Conservation (phyloP, 2,113 vertebrate genomes). For the Cavia aperea region DNA sequence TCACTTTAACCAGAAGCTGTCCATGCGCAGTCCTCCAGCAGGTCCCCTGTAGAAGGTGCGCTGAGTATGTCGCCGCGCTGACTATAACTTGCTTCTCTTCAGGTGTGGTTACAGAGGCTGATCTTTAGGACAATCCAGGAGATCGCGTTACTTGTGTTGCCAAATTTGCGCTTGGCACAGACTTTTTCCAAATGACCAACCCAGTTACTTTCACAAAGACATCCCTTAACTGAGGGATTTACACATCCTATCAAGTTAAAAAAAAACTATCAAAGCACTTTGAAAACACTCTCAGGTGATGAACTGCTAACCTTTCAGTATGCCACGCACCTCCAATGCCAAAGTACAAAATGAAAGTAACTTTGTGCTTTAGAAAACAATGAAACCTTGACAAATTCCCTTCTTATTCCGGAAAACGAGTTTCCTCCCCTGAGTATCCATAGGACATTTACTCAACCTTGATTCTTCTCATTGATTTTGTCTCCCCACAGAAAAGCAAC, state of each 20-base stretch:
- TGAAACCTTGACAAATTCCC: background rate
- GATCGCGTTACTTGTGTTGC: background rate
- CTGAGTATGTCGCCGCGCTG: accelerated
- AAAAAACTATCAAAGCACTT: background rate
- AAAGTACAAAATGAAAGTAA: background rate
- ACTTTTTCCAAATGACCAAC: background rate
- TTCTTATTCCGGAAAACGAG: slow-evolving; percentile 38
- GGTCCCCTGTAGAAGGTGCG: background rate
- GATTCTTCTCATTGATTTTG: slow-evolving; percentile 65
- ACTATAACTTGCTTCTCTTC: background rate
- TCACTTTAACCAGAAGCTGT: background rate
- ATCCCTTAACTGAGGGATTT: background rate
- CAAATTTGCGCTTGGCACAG: background rate
- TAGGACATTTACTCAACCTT: slow-evolving; percentile 60
- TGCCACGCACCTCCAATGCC: accelerated
- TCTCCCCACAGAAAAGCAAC: slow-evolving; percentile 67
- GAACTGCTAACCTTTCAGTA: background rate
- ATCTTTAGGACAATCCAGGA: background rate
- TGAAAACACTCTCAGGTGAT: background rate
- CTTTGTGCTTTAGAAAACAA: background rate
- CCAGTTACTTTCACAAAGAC: background rate
- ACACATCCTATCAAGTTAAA: background rate
- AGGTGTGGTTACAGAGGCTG: no score
- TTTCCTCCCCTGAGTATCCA: slow-evolving; percentile 52
- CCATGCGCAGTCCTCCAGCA: background rate